Conservation (phyloP, 2,888 invertebrate genomes). For the Bedellia somnulentella region DNA sequence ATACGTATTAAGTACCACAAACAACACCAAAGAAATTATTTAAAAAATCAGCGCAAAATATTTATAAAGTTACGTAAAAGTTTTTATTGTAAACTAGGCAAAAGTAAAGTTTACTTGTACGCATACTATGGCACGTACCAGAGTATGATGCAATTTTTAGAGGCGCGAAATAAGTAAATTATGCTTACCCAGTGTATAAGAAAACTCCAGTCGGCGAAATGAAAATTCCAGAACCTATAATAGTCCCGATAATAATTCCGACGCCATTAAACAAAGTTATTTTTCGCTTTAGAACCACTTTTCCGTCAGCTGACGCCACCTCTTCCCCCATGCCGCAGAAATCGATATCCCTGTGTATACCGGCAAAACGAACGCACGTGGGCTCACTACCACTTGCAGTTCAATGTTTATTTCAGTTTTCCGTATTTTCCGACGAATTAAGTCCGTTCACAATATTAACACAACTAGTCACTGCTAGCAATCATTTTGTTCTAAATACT, state of each 20-base stretch:
- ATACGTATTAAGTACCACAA: background rate
- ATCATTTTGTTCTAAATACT: too few relatives aligned
- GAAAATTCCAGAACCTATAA: conserved; percentile 91
- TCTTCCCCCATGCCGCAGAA: conserved; percentile 53
- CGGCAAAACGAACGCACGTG: conserved; percentile 29
- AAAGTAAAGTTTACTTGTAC: too few relatives aligned
- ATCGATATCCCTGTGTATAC: conserved; percentile 3
- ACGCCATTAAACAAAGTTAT: conserved; percentile 85
- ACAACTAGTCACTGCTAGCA: too few relatives aligned
- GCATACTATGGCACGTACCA: too few relatives aligned
- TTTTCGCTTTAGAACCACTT: conserved; percentile 76
- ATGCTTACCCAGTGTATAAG: conserved; percentile 62
- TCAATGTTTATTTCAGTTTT: conserved; percentile 1
- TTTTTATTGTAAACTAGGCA: too few relatives aligned
- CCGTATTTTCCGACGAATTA: background rate
- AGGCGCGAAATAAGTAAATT: too few relatives aligned
- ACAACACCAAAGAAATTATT: background rate
- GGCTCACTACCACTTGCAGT: conserved; percentile 11
- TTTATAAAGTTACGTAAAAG: too few relatives aligned
- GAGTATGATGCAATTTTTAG: too few relatives aligned
- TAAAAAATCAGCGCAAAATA: background rate
- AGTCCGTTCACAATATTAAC: too few relatives aligned
- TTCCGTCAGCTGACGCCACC: conserved; percentile 42
- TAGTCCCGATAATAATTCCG: conserved; percentile 84
- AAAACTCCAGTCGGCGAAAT: conserved; percentile 86